phyloP scores from a whole-genome alignment of 2,888 invertebrate species.

The Tridacna crocea region DNA sequence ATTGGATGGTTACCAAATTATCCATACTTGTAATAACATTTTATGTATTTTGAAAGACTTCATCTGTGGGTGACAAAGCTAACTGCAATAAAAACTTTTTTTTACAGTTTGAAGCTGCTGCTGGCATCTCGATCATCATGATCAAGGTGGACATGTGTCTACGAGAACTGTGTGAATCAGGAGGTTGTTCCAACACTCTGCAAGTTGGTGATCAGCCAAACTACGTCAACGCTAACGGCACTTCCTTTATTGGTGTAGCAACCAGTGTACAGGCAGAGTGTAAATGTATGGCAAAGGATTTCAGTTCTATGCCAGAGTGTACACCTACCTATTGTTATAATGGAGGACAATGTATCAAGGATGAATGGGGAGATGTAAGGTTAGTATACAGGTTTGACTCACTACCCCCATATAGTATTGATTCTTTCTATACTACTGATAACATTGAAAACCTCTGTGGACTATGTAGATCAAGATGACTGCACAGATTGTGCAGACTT shows the following conservation, averaged over 20 bases:
- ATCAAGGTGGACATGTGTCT: conserved; percentile 92
- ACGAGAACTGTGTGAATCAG: conserved; percentile 84
- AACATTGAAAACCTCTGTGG: background rate
- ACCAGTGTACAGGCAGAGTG: conserved; percentile 95
- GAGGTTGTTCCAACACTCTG: conserved; percentile 96
- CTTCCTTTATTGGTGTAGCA: conserved; percentile 97
- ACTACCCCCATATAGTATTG: background rate
- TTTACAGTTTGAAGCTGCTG: conserved; percentile 92
- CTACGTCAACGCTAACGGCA: conserved; percentile 98
- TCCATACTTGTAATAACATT: too few relatives aligned
- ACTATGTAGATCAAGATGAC: too few relatives aligned
- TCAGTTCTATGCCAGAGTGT: conserved; percentile 94
- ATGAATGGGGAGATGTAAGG: conserved; percentile 75
- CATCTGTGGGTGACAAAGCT: too few relatives aligned
- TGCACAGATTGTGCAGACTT: too few relatives aligned
- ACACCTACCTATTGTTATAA: conserved; percentile 90
- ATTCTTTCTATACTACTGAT: background rate
- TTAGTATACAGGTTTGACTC: conserved; percentile 54
- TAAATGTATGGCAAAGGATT: conserved; percentile 86
- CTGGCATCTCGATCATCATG: conserved; percentile 98
- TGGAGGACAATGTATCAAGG: conserved; percentile 94
- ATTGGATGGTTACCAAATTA: too few relatives aligned
- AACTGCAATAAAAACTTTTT: background rate
- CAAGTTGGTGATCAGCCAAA: conserved; percentile 85
- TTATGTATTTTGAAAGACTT: too few relatives aligned